These are phyloP conservation scores for Gymnocephalus cernua DNA, from an alignment of 2,113 vertebrate species.

Conservation along the genomic window DNA sequence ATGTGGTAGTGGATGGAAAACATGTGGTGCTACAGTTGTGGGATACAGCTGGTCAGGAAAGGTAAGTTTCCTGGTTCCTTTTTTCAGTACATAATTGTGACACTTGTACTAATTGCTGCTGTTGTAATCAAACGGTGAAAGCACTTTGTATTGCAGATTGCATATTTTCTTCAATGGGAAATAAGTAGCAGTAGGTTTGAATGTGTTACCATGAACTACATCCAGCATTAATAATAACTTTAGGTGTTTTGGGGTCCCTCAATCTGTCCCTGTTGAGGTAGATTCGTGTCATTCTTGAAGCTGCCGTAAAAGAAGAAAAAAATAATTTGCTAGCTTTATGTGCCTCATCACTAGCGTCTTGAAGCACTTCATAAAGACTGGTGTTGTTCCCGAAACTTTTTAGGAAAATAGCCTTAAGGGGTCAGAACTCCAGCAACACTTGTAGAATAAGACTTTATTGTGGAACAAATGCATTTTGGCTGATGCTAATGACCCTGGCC, in stretches of 20 bases:
- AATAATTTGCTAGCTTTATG: background rate
- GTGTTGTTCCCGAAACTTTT: background rate
- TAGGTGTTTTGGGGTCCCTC: background rate
- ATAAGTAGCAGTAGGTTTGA: background rate
- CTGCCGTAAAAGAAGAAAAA: background rate
- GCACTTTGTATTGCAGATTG: background rate
- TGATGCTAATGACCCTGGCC: background rate
- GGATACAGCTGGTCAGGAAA: slow-evolving; percentile 97
- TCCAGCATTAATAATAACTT: background rate
- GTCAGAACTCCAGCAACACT: background rate
- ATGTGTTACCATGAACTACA: background rate
- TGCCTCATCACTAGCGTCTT: background rate
- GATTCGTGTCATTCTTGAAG: background rate
- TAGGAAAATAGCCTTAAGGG: background rate
- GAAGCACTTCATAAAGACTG: background rate
- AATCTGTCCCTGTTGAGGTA: background rate
- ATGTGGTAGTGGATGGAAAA: slow-evolving; percentile 85
- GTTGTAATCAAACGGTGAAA: background rate
- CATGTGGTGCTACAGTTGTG: slow-evolving; percentile 89
- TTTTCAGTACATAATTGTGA: background rate
- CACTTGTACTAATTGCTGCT: background rate
- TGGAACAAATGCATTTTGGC: background rate
- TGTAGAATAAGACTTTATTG: background rate
- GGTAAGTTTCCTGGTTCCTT: slow-evolving; percentile 78
- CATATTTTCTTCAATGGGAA: background rate